phyloP scores from a whole-genome alignment of 2,888 invertebrate species.

The Theretra japonica region DNA sequence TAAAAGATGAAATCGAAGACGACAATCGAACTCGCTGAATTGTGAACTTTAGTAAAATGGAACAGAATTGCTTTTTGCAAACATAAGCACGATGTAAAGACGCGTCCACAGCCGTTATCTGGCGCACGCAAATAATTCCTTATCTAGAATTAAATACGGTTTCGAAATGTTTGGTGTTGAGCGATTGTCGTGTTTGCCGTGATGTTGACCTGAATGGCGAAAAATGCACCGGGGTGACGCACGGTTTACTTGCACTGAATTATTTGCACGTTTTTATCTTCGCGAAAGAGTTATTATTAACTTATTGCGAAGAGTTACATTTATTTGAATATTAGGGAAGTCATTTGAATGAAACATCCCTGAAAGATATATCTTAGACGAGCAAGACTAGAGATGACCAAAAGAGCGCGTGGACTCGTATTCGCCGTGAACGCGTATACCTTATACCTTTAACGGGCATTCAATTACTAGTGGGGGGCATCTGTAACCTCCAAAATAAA shows the following conservation, averaged over 20 bases:
- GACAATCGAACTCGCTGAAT: slow-evolving; percentile 51
- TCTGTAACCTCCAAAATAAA: too few relatives aligned
- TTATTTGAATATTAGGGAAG: too few relatives aligned
- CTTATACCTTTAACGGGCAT: too few relatives aligned
- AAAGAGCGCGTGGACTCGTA: too few relatives aligned
- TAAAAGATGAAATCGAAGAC: slow-evolving; percentile 83
- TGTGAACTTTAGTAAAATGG: slow-evolving; percentile 61
- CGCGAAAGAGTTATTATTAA: neutral
- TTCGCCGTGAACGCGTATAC: too few relatives aligned
- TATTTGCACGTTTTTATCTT: slow-evolving; percentile 50
- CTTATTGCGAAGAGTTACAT: neutral
- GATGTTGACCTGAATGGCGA: slow-evolving; percentile 48
- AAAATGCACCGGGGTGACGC: slow-evolving; percentile 30
- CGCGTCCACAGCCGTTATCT: slow-evolving; percentile 76
- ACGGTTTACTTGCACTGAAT: slow-evolving; percentile 2
- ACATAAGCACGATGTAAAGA: slow-evolving; percentile 62
- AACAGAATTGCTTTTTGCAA: slow-evolving; percentile 41
- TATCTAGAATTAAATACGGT: slow-evolving; percentile 76
- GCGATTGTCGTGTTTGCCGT: slow-evolving; percentile 52
- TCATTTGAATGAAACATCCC: too few relatives aligned
- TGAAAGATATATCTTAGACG: too few relatives aligned
- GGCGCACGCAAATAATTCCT: slow-evolving; percentile 80
- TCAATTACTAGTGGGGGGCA: too few relatives aligned
- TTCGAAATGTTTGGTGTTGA: slow-evolving; percentile 71
- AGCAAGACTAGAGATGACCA: too few relatives aligned